phyloP scores from a whole-genome alignment of 2,888 invertebrate genomes.

The Leptopilina syphax region DNA sequence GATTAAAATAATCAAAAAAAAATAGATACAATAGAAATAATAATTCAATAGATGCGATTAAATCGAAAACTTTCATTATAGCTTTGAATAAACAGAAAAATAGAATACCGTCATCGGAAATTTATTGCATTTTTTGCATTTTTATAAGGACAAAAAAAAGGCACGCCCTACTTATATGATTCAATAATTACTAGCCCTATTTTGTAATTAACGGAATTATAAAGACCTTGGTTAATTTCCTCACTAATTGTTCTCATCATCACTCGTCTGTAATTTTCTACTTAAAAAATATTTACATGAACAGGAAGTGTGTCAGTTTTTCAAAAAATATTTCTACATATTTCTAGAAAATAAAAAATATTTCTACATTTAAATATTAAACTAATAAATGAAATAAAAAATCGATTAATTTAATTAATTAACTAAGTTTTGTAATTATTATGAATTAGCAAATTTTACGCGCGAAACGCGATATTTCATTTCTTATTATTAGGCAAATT shows the following conservation, averaged over 20 bases:
- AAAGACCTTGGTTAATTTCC: slow-evolving; percentile 61
- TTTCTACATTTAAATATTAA: not conserved
- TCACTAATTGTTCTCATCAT: slow-evolving; percentile 14
- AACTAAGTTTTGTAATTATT: no score
- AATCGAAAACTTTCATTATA: slow-evolving; percentile 36
- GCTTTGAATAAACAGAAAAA: slow-evolving; percentile 41
- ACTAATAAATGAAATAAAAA: not conserved
- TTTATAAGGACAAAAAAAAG: not conserved
- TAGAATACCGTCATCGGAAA: not conserved
- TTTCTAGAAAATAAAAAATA: no score
- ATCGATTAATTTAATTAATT: no score
- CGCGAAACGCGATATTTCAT: no score
- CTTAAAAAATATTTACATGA: not conserved
- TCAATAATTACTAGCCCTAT: slow-evolving; percentile 62
- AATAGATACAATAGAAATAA: no score
- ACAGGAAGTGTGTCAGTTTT: slow-evolving; percentile 4
- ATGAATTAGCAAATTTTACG: no score
- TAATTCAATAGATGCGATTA: slow-evolving; percentile 13
- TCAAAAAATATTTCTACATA: not conserved
- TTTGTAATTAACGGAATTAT: slow-evolving; percentile 65
- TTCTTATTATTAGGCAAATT: no score
- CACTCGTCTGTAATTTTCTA: slow-evolving; percentile 10
- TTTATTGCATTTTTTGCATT: not conserved
- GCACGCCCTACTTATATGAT: slow-evolving; percentile 64
- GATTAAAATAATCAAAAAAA: not conserved